Evolutionary conservation across 2,797 vertebrate species (phyloP).

Genomic region (Mormyrus hasselquistii): DNA sequence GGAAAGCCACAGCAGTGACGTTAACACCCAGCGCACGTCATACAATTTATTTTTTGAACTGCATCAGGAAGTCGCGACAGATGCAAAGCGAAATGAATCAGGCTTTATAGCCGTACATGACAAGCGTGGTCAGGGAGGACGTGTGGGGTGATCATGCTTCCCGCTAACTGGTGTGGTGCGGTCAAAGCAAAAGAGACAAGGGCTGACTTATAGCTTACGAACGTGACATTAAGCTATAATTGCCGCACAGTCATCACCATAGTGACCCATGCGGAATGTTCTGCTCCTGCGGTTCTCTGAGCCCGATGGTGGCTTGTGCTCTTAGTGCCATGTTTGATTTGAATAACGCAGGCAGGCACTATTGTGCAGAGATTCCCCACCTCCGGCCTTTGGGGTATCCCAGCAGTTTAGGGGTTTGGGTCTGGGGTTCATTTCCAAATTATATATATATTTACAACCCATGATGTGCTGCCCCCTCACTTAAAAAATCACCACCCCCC

Average conservation of each 20-base stretch:
- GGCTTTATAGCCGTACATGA: neutral
- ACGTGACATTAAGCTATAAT: constrained; percentile 61
- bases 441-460: neutral
- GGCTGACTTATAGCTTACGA: constrained; percentile 55
- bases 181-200: neutral
- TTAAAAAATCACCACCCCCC: neutral
- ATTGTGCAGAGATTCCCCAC: neutral
- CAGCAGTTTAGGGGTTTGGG: neutral
- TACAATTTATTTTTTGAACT: neutral
- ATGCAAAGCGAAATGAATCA: neutral
- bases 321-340: constrained; percentile 62
- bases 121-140: neutral
- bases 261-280: neutral
- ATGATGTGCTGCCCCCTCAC: neutral
- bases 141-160: neutral
- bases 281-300: constrained; percentile 26
- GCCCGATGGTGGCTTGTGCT: constrained; percentile 49
- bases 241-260: constrained; percentile 51
- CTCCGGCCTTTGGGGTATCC: neutral
- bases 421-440: neutral
- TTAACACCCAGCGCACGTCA: neutral
- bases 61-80: neutral
- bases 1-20: neutral
- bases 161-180: neutral
- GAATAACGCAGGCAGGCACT: constrained; percentile 58